Evolutionary conservation across 2,113 vertebrate species (phyloP).

Genomic region (Jaculus jaculus): DNA sequence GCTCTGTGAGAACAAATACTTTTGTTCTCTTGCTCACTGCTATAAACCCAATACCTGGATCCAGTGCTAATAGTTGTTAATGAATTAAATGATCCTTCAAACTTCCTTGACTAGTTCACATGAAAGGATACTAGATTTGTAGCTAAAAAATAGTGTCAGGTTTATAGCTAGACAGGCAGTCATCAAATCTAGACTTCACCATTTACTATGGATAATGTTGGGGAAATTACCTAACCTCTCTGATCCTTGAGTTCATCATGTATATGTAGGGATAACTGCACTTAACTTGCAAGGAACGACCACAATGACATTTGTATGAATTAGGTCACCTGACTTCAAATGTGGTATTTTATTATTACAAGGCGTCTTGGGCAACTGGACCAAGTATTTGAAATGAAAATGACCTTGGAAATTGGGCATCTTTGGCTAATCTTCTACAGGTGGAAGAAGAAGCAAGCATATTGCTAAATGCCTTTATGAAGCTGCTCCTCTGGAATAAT

Average conservation of each 20-base stretch:
- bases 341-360: not conserved
- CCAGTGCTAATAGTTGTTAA: not conserved
- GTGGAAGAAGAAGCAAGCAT: constrained; percentile 7
- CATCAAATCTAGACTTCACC: not conserved
- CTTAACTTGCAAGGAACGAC: not conserved
- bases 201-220: not conserved
- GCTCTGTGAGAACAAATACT: not conserved
- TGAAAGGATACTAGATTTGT: not conserved
- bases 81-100: not conserved
- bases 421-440: not conserved
- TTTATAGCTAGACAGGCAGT: not conserved
- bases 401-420: constrained; percentile 12
- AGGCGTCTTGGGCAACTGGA: not conserved
- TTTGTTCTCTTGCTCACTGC: not conserved
- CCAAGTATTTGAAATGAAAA: constrained; percentile 12
- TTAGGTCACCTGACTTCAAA: constrained; percentile 10
- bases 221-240: not conserved
- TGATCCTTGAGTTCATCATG: not conserved
- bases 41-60: not conserved
- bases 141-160: too few relatives aligned
- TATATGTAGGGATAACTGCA: not conserved
- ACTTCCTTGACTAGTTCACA: not conserved
- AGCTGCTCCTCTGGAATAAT: not conserved
- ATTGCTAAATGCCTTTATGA: not conserved
- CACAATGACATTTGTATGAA: constrained; percentile 2